Evolutionary conservation across 2,113 vertebrate genomes (phyloP).

Genomic region (Syngnathus scovelli): DNA sequence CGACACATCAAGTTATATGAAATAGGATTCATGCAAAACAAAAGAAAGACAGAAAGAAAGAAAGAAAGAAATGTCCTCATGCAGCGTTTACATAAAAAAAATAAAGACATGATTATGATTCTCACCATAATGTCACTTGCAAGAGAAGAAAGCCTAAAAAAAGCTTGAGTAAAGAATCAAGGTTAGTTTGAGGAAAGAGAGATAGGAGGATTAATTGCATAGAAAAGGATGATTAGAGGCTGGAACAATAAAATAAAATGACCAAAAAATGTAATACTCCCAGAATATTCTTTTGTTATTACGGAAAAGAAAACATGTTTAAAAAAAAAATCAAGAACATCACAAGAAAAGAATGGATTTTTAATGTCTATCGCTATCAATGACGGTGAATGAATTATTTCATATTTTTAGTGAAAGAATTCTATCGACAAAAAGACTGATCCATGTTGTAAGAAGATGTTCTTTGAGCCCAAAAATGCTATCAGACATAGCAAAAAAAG

Average conservation of each 20-base stretch:
- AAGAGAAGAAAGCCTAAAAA: slow-evolving; percentile 48
- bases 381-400: too few species aligned
- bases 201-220: background rate
- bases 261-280: background rate
- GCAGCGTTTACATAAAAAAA: background rate
- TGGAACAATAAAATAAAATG: background rate
- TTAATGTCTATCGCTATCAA: too few species aligned
- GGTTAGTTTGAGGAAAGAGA: slow-evolving; percentile 6
- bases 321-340: too few species aligned
- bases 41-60: background rate
- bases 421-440: background rate
- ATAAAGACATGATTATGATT: slow-evolving; percentile 16
- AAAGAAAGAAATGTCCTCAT: background rate
- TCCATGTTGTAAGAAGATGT: background rate
- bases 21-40: background rate
- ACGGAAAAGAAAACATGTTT: too few species aligned
- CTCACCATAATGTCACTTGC: slow-evolving; percentile 44
- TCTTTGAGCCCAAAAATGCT: background rate
- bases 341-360: background rate
- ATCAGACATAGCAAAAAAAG: background rate
- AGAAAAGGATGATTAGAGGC: background rate
- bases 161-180: slow-evolving; percentile 39
- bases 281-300: background rate
- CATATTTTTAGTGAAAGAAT: too few species aligned
- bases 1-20: background rate